Evolutionary conservation across 2,113 vertebrate species (phyloP), one percentile per base, ranked within the genome.

Genomic region (Pelecanoides urinatrix): DNA sequence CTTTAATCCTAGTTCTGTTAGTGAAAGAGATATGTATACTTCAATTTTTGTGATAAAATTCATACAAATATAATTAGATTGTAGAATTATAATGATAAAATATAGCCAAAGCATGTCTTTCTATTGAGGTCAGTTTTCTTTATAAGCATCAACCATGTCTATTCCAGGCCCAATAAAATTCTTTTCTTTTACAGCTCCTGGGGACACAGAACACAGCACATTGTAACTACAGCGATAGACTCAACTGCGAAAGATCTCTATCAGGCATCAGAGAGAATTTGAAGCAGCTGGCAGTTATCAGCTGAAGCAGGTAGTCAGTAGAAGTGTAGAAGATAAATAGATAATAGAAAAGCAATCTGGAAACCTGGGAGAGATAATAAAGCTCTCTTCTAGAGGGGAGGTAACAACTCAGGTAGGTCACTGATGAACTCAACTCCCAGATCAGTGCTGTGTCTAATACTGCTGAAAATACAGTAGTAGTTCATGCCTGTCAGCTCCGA

Each of bases 291-390:
- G 79, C 83, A 89, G 27, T 89, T 94, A 92, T 89, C 95, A 86
- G 73, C 76, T 85, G 61, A 92, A 95, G 53, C 73, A 94, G 80
- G 61, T 89, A 96, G 73, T 72, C 73, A 78, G 52, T 61, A 95
- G 76, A 94, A 86, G 34, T 68, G 44, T 70, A 89, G 80, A 89
- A 94, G 92, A 89, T 75, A 97, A 96, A 87, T 12, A 94, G 91
- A 89, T 95, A 87, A 95, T 89, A 89, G 91, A 91, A 96, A 95
- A 92, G 58, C 83, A 89, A 62, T 96, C 88, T 94, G 80, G 88
- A 91, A 95, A 84, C 68, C 56, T 86, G 34, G 38, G 62, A 94
- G 76, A 87, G 68, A 85, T 87, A 88, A 92, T 92, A 87, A 94
- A 58, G 44, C 34, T 94, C 36, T 91, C 36, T 91, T 92, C 29